A percentile compares a stretch with the other conserved stretches of the same genome.
Evolutionary conservation across 2,797 vertebrate genomes (phyloP).

Genomic region (Mormyrus hasselquistii): DNA sequence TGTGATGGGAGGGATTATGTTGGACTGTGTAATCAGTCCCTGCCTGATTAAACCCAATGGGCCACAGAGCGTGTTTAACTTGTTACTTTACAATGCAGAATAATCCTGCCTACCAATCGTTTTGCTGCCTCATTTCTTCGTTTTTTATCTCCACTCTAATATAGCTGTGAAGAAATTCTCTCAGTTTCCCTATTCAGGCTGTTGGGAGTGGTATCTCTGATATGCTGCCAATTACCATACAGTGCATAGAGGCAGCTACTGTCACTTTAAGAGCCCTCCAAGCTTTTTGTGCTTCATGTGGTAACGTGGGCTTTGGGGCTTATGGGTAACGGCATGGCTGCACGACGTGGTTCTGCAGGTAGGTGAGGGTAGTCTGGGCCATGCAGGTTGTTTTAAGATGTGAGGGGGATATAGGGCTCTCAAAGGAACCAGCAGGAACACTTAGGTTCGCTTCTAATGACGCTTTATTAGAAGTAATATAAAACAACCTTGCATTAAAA

Average conservation of each 20-base stretch:
- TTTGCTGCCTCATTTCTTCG: background rate
- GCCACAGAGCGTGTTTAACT: background rate
- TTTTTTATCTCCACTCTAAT: background rate
- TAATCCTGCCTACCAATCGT: background rate
- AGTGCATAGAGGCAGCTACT: background rate
- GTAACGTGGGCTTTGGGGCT: no score
- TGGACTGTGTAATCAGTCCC: background rate
- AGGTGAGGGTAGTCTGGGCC: no score
- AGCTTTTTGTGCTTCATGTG: background rate
- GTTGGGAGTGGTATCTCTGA: background rate
- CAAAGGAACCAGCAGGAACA: no score
- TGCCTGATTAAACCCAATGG: background rate
- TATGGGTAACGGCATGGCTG: no score
- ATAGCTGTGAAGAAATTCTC: background rate
- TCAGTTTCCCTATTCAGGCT: background rate
- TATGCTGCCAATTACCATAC: background rate
- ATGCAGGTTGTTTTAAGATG: no score
- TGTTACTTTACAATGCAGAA: background rate
- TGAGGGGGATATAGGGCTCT: no score
- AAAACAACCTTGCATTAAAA: no score
- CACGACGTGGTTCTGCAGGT: no score
- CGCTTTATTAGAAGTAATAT: no score
- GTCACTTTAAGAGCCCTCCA: background rate
- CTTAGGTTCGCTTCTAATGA: no score
- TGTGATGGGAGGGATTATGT: background rate